These are phyloP conservation scores for Palythoa grandis DNA, from an alignment of 92 coral and sea anemone genomes.

Conservation along the genomic window DNA sequence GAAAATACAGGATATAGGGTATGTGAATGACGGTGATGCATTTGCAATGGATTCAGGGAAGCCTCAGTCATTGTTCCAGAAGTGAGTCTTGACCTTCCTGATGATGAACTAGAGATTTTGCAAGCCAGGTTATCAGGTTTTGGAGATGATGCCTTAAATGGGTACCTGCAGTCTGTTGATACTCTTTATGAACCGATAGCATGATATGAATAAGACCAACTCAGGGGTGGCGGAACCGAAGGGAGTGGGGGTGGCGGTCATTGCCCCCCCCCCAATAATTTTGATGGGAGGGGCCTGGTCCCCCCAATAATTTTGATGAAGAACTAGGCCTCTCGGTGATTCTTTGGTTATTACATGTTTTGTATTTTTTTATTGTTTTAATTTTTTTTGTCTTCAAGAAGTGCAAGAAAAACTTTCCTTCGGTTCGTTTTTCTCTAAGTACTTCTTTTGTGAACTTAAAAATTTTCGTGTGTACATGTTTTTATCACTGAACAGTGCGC, in stretches of 20 bases:
- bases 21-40: slow-evolving; percentile 13
- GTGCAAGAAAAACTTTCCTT: too few relatives aligned
- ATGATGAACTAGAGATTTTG: slow-evolving; percentile 20
- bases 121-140: slow-evolving; percentile 21
- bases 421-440: too few relatives aligned
- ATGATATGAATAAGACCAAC: slow-evolving; percentile 14
- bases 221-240: slow-evolving; percentile 1
- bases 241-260: neutral
- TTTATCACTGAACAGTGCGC: too few relatives aligned
- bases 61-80: slow-evolving; percentile 41
- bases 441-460: too few relatives aligned
- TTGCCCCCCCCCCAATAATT: too few relatives aligned
- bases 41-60: slow-evolving; percentile 9
- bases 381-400: too few relatives aligned
- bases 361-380: too few relatives aligned
- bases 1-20: slow-evolving; percentile 29
- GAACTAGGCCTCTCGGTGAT: too few relatives aligned
- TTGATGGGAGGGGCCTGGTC: too few relatives aligned
- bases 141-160: slow-evolving; percentile 28
- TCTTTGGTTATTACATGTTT: too few relatives aligned
- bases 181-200: slow-evolving; percentile 23
- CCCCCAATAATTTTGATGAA: too few relatives aligned
- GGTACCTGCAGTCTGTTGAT: slow-evolving; percentile 20
- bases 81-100: slow-evolving; percentile 35
- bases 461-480: too few relatives aligned